A percentile compares a stretch with the other conserved stretches of the same genome.
These are phyloP conservation scores for Diachasma alloeum DNA, from an alignment of 1,140 invertebrate genomes.

Conservation along the genomic window DNA sequence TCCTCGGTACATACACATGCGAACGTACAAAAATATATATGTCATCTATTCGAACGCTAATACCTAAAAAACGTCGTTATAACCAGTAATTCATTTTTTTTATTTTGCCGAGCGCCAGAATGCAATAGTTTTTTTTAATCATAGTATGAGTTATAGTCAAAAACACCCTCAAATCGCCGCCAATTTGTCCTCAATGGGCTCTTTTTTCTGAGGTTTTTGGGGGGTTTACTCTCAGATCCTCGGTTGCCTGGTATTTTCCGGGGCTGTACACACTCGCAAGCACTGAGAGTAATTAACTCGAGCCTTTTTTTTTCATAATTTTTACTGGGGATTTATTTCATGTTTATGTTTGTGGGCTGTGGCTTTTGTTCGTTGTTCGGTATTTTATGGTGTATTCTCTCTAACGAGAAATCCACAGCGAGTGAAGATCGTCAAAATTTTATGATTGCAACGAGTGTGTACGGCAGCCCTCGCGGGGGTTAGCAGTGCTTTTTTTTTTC, in stretches of 20 bases:
- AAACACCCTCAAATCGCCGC: conserved; percentile 31
- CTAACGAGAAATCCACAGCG: neutral
- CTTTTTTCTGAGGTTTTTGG: neutral
- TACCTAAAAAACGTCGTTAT: conserved; percentile 58
- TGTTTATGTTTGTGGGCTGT: neutral
- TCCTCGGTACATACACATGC: conserved; percentile 50
- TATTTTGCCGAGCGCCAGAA: conserved; percentile 43
- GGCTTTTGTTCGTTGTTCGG: neutral
- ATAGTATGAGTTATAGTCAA: conserved; percentile 23
- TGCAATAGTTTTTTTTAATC: conserved; percentile 28
- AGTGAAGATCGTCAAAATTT: conserved; percentile 8
- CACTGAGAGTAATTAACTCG: neutral
- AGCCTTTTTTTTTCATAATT: neutral
- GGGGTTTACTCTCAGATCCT: neutral
- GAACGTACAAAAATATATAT: conserved; percentile 66
- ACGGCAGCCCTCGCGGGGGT: neutral
- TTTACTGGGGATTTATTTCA: neutral
- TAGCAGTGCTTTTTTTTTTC: neutral
- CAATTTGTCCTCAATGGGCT: conserved; percentile 14
- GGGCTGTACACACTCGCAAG: neutral
- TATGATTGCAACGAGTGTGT: neutral
- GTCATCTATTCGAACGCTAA: conserved; percentile 61
- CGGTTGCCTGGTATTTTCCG: neutral
- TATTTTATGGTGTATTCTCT: neutral
- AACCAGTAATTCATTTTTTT: conserved; percentile 45